Percentiles rank a stretch among this genome's conserved stretches.
Conservation (phyloP, 2,797 vertebrate species). For the Xerus rutilus region DNA sequence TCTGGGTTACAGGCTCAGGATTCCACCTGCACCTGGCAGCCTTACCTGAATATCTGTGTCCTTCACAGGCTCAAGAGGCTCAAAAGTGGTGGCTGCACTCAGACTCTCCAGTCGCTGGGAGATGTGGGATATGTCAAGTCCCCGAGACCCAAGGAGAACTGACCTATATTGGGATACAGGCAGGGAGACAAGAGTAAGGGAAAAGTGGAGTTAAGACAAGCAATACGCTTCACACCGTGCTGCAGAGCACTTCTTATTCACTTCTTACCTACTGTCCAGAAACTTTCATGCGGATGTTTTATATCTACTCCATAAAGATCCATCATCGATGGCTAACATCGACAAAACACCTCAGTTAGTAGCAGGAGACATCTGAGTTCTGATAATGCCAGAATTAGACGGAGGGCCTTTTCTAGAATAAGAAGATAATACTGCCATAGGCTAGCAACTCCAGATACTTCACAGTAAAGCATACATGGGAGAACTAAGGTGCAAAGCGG, state of each 20-base stretch:
- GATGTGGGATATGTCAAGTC: constrained; percentile 98
- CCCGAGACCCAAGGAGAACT: constrained; percentile 96
- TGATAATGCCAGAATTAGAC: constrained; percentile 15
- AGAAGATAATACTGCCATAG: neutral
- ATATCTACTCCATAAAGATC: neutral
- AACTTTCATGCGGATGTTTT: neutral
- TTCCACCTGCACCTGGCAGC: neutral
- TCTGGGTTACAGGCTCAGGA: neutral
- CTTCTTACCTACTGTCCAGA: neutral
- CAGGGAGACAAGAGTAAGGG: constrained; percentile 52
- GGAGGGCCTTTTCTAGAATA: neutral
- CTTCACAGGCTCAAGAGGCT: constrained; percentile 98
- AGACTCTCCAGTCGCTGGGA: constrained; percentile 97
- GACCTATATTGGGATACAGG: constrained; percentile 89
- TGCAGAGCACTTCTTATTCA: neutral
- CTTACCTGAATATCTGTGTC: constrained; percentile 99
- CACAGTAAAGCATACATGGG: neutral
- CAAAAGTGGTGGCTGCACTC: constrained; percentile 98
- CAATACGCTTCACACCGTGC: constrained; percentile 17
- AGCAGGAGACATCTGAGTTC: neutral
- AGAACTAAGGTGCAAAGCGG: neutral
- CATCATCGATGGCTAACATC: neutral
- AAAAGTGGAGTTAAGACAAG: neutral
- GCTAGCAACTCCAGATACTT: neutral
- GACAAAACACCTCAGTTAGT: neutral